Base-by-base conservation (phyloP, 2,888 invertebrate genomes). In the Harmothoe impar region DNA sequence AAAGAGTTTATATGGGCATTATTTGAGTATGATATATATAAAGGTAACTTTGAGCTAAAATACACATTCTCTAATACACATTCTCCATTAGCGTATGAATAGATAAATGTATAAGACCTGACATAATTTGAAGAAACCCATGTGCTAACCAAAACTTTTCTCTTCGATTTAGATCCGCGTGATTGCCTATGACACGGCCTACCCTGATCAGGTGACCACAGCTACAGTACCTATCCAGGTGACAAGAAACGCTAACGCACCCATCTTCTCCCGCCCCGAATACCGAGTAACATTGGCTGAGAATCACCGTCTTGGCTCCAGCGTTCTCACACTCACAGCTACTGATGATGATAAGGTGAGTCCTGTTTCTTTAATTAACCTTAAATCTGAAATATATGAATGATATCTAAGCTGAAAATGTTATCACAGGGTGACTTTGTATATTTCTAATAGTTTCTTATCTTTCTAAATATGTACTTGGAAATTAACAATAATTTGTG, bases 251-350 rank as follows among this genome's bases (percentile, higher is more conserved):
- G 81, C 92, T 17, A 93, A 93, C 89, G 88, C 93, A 25, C 94
- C 94, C 35, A 91, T 93, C 31, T 94, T 94, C 92, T 90, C 90
- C 23, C 91, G 92, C 7, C 93, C 93, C 43, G 91, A 92, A 15
- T 94, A 94, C 91, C 84, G 91, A 20, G 81, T 91, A 20, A 91
- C 92, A 1, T 92, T 95, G 81, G 89, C 93, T 20, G 94, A 94
- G 89, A 93, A 93, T n/a, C 92, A 92, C 77, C 89, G 89, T 23
- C 92, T 95, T 10, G 94, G 95, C 10, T 90, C 92, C n/a, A 89
- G 91, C 81, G 92, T 95, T 7, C 85, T 94, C 12, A 93, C 93
- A 68, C 92, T 95, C 0, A 90, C 91, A 10, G 95, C 95, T 68
- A 93, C 89, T 25, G 93, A 93, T 89, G 81, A 89, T 1, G 93